Evolutionary conservation across 30 jellyfish, hydroid and myxozoan species (phyloP).

Genomic region (Cassiopea xamachana): DNA sequence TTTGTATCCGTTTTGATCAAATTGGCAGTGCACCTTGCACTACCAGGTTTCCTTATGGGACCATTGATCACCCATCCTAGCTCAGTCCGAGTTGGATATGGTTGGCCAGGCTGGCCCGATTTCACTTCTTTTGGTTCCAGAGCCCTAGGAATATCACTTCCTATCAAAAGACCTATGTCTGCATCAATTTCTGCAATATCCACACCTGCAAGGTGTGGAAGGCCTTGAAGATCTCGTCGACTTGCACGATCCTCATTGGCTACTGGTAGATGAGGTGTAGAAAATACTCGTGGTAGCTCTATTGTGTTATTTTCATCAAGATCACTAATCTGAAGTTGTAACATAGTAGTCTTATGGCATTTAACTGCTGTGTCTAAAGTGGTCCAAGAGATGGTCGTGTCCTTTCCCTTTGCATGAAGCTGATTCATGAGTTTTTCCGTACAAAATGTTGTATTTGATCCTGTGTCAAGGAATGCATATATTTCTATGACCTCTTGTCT

Average conservation of each 20-base stretch:
- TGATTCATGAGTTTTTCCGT: conserved; percentile 25
- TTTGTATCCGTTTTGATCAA: neutral
- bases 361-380: conserved; percentile 10
- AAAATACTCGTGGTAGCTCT: conserved; percentile 29
- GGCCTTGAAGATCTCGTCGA: conserved; percentile 1
- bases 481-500: conserved; percentile 11
- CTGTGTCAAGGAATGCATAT: conserved; percentile 35
- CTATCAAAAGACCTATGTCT: conserved; percentile 7
- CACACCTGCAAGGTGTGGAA: conserved; percentile 33
- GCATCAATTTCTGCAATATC: conserved; percentile 13
- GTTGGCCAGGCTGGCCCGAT: conserved; percentile 14
- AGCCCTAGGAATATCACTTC: conserved; percentile 32
- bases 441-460: conserved; percentile 48
- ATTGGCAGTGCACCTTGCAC: neutral
- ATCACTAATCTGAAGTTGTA: conserved; percentile 6
- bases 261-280: conserved; percentile 36
- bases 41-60: conserved; percentile 14
- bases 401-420: conserved; percentile 16
- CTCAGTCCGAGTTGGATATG: conserved; percentile 23
- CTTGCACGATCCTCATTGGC: conserved; percentile 29
- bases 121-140: conserved; percentile 30
- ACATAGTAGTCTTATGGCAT: neutral
- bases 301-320: conserved; percentile 1
- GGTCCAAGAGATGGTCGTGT: neutral
- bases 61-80: conserved; percentile 58